Percentiles rank a stretch among this genome's conserved stretches.
Conservation (phyloP, 1,140 invertebrate species). For the Pseudomyrmex concolor region DNA sequence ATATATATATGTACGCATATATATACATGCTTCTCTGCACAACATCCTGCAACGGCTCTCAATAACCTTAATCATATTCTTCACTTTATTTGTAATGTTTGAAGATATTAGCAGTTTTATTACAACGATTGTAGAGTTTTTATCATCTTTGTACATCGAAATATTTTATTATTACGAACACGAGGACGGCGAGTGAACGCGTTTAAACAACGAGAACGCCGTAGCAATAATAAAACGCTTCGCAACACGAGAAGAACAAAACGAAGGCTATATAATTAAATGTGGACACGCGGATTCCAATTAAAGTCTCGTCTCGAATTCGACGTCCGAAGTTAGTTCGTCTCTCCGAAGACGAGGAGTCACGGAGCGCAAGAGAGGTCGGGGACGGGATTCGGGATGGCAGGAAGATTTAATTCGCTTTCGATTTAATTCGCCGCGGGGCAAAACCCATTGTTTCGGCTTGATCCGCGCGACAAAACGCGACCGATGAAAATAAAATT, state of each 20-base stretch:
- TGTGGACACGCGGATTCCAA: slow-evolving; percentile 60
- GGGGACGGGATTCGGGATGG: neutral
- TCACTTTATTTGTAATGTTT: too few relatives aligned
- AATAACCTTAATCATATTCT: too few relatives aligned
- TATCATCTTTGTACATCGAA: too few relatives aligned
- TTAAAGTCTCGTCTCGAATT: slow-evolving; percentile 60
- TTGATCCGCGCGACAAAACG: slow-evolving; percentile 14
- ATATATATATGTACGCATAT: too few relatives aligned
- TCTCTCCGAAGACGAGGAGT: slow-evolving; percentile 38
- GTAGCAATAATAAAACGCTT: slow-evolving; percentile 16
- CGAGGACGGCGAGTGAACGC: neutral
- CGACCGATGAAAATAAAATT: slow-evolving; percentile 59
- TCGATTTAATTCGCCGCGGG: slow-evolving; percentile 59
- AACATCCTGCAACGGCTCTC: too few relatives aligned
- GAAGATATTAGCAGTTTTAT: too few relatives aligned
- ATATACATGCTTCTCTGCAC: too few relatives aligned
- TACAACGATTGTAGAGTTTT: too few relatives aligned
- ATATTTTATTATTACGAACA: too few relatives aligned
- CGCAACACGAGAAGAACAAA: slow-evolving; percentile 1
- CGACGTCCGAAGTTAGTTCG: slow-evolving; percentile 14
- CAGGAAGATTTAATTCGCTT: slow-evolving; percentile 61
- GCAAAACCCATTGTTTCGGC: slow-evolving; percentile 17
- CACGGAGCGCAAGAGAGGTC: slow-evolving; percentile 1
- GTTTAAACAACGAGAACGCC: neutral
- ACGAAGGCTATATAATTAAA: slow-evolving; percentile 51